Base-by-base conservation (phyloP, 2,888 invertebrate genomes). In the Sinodicranocentrus sp. region DNA sequence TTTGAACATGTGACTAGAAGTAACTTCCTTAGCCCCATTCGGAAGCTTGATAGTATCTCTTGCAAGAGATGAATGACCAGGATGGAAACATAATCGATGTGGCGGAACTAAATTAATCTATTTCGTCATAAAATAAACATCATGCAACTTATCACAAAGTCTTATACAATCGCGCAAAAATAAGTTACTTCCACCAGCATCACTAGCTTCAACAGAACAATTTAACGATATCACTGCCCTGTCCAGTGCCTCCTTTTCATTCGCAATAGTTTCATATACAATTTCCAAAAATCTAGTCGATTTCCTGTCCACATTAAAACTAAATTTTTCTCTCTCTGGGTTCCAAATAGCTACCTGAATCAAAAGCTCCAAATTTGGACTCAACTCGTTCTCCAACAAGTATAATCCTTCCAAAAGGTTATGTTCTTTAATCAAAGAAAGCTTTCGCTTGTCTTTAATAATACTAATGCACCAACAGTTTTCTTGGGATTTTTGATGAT, bases 31-130 rank as follows among this genome's bases (percentile, higher is more conserved):
- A 92, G 54, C 92, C 21, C 87, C 86, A 33, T 85, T 82, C 26
- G 82, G 84, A 1, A 89, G 76, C 8, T 89, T 89, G 17, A 90
- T 76, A n/a, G 90, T 88, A 21, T 90, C 89, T 10, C 90, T 88
- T 3, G 90, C 84, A 89, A 94, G 91, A 90, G 92, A 92, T 89
- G 95, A 94, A 63, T 94, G 93, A 89, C 97, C 97, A 91, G 97
- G 96, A 92, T 98, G 97, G 93, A 97, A 96, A 93, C 97, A 98
- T 92, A 94, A 94, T 92, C 97, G 90, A 71, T 91, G 92, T 78
- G 92, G 92, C 88, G 92, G 92, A 5, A 87, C 57, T 23, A 84
- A 59, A 43, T 83, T 67, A 26, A 80, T 82, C 86, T 87, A 43
- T 15, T 21, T 13, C 15, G 19, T 52, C 28, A 52, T 52, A 54